Conservation (phyloP, 2,888 invertebrate genomes). For the Automeris io region DNA sequence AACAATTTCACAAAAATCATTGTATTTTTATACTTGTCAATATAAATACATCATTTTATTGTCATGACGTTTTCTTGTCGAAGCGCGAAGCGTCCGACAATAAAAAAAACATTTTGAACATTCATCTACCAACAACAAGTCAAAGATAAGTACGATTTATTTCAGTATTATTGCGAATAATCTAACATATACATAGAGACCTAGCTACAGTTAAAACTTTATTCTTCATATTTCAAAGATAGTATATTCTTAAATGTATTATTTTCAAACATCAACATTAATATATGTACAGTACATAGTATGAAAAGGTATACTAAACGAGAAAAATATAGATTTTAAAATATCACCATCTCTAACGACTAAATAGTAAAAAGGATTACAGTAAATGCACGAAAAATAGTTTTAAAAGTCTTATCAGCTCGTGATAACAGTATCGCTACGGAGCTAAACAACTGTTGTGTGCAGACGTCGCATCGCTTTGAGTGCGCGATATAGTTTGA, state of each 20-base stretch:
- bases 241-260: conserved; percentile 19
- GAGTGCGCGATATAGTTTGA: conserved; percentile 1
- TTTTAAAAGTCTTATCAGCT: conserved; percentile 61
- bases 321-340: conserved; percentile 62
- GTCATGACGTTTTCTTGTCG: conserved; percentile 58
- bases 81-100: conserved; percentile 22
- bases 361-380: conserved; percentile 70
- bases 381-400: conserved; percentile 77
- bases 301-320: conserved; percentile 47
- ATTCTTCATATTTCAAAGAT: conserved; percentile 11
- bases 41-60: conserved; percentile 68
- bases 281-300: conserved; percentile 54
- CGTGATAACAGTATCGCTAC: conserved; percentile 52
- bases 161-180: not conserved
- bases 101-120: conserved; percentile 26
- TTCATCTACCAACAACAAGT: conserved; percentile 16
- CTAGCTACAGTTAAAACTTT: conserved; percentile 17
- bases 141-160: not conserved
- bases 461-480: conserved; percentile 31
- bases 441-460: conserved; percentile 49
- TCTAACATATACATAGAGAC: conserved; percentile 6
- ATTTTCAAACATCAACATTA: conserved; percentile 58
- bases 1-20: no score
- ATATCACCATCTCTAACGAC: conserved; percentile 69
- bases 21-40: conserved; percentile 22